Evolutionary conservation across 2,797 vertebrate species (phyloP).

Genomic region (Hephaestus fuliginosus): DNA sequence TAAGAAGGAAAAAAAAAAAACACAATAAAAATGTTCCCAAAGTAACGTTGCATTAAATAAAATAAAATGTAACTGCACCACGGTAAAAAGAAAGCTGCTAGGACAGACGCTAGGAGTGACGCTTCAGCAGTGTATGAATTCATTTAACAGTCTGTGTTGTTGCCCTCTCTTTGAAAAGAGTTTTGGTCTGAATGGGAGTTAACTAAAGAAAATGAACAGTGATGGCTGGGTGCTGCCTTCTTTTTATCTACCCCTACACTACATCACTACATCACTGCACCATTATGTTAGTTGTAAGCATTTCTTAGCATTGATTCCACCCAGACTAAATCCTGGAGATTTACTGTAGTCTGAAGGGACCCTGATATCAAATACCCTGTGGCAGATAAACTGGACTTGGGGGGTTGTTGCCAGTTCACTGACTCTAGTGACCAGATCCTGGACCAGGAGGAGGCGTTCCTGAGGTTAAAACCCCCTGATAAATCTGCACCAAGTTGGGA

Average conservation of each 20-base stretch:
- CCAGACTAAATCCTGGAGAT: constrained; percentile 16
- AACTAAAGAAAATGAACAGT: constrained; percentile 14
- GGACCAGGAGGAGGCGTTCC: constrained; percentile 52
- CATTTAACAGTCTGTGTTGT: not conserved
- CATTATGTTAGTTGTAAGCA: not conserved
- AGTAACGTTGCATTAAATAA: not conserved
- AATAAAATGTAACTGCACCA: not conserved
- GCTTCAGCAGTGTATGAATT: too few species aligned
- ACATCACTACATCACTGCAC: not conserved
- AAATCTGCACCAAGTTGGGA: constrained; percentile 58
- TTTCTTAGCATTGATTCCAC: constrained; percentile 10
- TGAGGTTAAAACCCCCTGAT: constrained; percentile 56
- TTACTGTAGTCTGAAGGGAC: not conserved
- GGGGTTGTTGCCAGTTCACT: constrained; percentile 38
- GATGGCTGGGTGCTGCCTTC: constrained; percentile 1
- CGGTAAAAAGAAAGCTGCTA: not conserved
- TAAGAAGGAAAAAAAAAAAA: too few species aligned
- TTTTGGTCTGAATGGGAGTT: not conserved
- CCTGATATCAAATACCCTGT: constrained; percentile 27
- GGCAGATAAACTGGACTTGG: not conserved
- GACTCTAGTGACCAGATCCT: constrained; percentile 48
- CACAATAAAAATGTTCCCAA: not conserved
- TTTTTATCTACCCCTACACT: not conserved
- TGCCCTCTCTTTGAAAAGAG: not conserved
- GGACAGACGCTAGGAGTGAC: not conserved